Base-by-base conservation (phyloP, 2,888 invertebrate genomes). In the Luperina testacea region DNA sequence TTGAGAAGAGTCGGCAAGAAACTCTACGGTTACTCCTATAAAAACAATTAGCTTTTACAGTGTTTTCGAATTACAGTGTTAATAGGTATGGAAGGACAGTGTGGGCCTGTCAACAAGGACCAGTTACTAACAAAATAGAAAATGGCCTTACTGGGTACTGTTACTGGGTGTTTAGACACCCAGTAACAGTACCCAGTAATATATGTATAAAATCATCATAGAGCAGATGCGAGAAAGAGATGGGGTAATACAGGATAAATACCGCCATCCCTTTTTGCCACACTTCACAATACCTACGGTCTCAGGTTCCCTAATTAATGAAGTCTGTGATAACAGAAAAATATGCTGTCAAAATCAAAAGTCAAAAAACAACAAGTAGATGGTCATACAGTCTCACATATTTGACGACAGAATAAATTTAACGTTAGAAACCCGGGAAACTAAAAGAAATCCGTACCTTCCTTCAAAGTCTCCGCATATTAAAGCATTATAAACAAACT, bases 401-500 rank as follows among this genome's bases (percentile, higher is more conserved):
- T 71, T 53, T 24, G 8, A 45, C 15, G 24, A 42, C 57, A 27
- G 17, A 51, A 51, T 24, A 51, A 27, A 24, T 27, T 17, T 0
- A 42, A 77, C 2, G 32, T 32, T 45, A 53, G n/a, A 80, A 78
- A 81, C 59, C 11, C 7, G 48, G 63, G 45, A 63, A 38, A 57
- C n/a, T 1, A 38, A 53, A 81, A 59, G 15, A 51, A 59, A 65
- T 17, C 17, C 5, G 24, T 3, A 51, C 57, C 38, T 81, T 61
- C 82, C 82, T 51, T 32, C 32, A 81, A 42, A 73, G n/a, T 51
- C 51, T 45, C 42, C 8, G 20, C 51, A 51, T 67, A 38, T 67
- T 38, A 61, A 74, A 81, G 8, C 15, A 48, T 24, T 7, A 72
- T 77, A 79, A 71, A 82, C 38, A 57, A 57, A 71, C 27, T 32